Evolutionary conservation across 2,888 invertebrate species (phyloP), one percentile per base, ranked within the genome.

Genomic region (Stratiomys singularior): DNA sequence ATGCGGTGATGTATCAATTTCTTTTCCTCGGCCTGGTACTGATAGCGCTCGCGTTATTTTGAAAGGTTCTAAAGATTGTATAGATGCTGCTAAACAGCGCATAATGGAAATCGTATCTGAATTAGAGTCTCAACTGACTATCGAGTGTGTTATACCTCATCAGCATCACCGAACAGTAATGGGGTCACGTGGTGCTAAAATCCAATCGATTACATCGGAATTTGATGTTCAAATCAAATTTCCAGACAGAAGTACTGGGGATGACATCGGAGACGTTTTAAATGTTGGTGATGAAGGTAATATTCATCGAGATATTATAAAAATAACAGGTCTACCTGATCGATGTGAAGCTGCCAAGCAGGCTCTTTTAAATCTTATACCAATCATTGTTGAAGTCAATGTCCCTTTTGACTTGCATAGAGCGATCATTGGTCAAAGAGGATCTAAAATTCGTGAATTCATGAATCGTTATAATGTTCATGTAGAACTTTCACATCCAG

Each of bases 181-280:
- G 96, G 97, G 98, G 2, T 91, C 94, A 15, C 94, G 95, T 82
- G 98, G 97, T 64, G 90, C 91, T 82, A 96, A 97, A 86, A 96
- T 98, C 71, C 91, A 93, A 86, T 93, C 92, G 82, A 94, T 99
- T 81, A 95, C 96, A 11, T 91, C 93, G 0, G 93, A 96, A 81
- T 93, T 89, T 86, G 96, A 97, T 86, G 99, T 99, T 0, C 95
- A 96, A 86, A 96, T 99, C 83, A 98, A 98, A 88, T 98, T 99
- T 89, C 99, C 99, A 1, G 97, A 97, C 84, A 91, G 94, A 63
- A 85, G 84, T 82, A 85, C 85, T 71, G 85, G 84, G 76, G 86
- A 86, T 30, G 85, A 84, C 9, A 66, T 72, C 13, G 76, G 52
- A 4, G 78, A 77, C 13, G 28, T 18, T 27, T 83, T 84, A 76